A percentile compares a stretch with the other conserved stretches of the same genome.
Evolutionary conservation across 2,113 vertebrate genomes (phyloP).

Genomic region (Archilochus colubris): DNA sequence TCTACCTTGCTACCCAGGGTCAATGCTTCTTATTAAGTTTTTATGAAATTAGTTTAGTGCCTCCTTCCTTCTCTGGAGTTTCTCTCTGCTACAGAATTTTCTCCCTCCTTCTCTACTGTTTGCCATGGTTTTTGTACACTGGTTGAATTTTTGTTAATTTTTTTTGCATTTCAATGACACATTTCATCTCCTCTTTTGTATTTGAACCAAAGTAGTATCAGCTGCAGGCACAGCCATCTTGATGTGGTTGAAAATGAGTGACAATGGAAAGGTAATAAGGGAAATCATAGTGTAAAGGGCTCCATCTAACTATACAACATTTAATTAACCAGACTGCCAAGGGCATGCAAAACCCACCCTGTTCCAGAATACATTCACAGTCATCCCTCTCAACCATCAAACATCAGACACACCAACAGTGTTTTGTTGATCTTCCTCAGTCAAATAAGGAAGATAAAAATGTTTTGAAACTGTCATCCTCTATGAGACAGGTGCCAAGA

Average conservation of each 20-base stretch:
- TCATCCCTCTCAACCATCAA: background rate
- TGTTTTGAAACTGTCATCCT: background rate
- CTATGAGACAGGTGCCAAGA: no score
- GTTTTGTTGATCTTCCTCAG: background rate
- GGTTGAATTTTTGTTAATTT: background rate
- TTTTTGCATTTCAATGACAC: background rate
- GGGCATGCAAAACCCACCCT: background rate
- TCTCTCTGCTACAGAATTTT: background rate
- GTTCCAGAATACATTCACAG: background rate
- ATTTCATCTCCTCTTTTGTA: background rate
- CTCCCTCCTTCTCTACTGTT: background rate
- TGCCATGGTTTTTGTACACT: background rate
- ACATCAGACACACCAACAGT: rapidly evolving
- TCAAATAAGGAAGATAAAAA: background rate
- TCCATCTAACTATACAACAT: slow-evolving; percentile 11
- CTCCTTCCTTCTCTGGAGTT: background rate
- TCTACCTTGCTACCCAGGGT: background rate
- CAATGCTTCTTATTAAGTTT: background rate
- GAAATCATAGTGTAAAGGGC: slow-evolving; percentile 24
- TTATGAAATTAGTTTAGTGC: background rate
- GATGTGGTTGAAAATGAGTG: background rate
- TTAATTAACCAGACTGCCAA: slow-evolving; percentile 16
- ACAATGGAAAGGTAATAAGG: background rate
- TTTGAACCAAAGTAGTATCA: background rate
- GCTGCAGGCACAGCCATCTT: background rate